Evolutionary conservation across 2,888 invertebrate genomes (phyloP).

Genomic region (Hypsopygia costalis): DNA sequence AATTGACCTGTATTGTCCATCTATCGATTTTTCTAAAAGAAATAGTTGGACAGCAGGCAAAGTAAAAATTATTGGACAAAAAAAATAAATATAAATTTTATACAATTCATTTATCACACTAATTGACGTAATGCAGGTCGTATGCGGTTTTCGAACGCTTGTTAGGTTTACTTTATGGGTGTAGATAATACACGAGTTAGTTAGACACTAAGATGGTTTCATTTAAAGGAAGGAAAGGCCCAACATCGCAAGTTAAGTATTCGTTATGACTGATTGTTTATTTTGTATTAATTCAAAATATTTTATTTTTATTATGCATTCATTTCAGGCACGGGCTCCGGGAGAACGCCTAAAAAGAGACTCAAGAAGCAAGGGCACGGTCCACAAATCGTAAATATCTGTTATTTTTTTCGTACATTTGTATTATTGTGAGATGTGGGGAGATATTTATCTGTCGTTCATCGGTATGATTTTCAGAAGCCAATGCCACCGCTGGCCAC

Average conservation of each 20-base stretch:
- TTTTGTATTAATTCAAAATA: slow-evolving; percentile 7
- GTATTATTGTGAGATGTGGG: background rate
- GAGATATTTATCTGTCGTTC: background rate
- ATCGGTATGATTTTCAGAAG: slow-evolving; percentile 34
- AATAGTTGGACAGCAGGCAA: no score
- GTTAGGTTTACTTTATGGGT: no score
- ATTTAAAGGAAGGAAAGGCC: slow-evolving; percentile 12
- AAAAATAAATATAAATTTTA: no score
- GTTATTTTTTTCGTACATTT: background rate
- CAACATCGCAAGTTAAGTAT: slow-evolving; percentile 29
- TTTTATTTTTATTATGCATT: slow-evolving; percentile 21
- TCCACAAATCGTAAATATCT: slow-evolving; percentile 66
- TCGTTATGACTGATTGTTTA: slow-evolving; percentile 9
- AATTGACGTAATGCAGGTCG: no score
- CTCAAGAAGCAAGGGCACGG: slow-evolving; percentile 56
- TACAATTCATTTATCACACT: no score
- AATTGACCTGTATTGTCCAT: no score
- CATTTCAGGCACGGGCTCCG: slow-evolving; percentile 53
- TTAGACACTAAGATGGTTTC: background rate
- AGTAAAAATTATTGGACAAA: no score
- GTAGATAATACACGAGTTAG: no score
- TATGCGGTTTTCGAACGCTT: no score
- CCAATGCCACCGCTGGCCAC: slow-evolving; percentile 27
- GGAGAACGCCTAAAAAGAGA: slow-evolving; percentile 70
- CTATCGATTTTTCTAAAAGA: no score